Percentiles rank a stretch among this genome's conserved stretches.
These are phyloP conservation scores for Aethes cnicana DNA, from an alignment of 2,888 invertebrate genomes.

Conservation along the genomic window DNA sequence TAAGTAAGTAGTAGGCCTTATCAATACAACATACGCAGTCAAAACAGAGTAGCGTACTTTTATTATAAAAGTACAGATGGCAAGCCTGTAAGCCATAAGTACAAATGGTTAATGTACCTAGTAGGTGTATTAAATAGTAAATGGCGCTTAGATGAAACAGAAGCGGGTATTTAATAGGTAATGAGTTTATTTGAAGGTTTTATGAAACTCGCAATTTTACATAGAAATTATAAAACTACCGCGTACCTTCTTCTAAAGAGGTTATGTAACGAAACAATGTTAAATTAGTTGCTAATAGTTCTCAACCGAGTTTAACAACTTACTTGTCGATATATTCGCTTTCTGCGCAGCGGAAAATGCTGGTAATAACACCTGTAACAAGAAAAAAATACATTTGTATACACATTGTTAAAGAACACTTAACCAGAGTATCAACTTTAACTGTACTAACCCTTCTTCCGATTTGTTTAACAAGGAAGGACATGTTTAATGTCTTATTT, in stretches of 20 bases:
- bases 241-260: not conserved
- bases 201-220: conserved; percentile 4
- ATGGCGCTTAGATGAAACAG: no score
- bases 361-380: conserved; percentile 55
- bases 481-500: conserved; percentile 45
- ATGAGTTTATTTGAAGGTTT: no score
- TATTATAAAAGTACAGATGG: no score
- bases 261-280: conserved; percentile 19
- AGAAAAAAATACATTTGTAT: conserved; percentile 16
- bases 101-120: no score
- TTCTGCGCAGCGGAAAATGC: conserved; percentile 50
- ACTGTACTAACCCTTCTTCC: conserved; percentile 53
- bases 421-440: conserved; percentile 1
- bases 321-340: conserved; percentile 65
- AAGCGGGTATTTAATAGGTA: no score
- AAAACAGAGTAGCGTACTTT: no score
- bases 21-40: no score
- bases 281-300: not conserved
- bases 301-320: conserved; percentile 41
- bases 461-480: conserved; percentile 57
- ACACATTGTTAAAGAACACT: conserved; percentile 1
- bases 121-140: no score
- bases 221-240: not conserved
- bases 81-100: no score
- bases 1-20: no score